Conservation (phyloP, 2,797 vertebrate genomes). For the Lithobates pipiens region DNA sequence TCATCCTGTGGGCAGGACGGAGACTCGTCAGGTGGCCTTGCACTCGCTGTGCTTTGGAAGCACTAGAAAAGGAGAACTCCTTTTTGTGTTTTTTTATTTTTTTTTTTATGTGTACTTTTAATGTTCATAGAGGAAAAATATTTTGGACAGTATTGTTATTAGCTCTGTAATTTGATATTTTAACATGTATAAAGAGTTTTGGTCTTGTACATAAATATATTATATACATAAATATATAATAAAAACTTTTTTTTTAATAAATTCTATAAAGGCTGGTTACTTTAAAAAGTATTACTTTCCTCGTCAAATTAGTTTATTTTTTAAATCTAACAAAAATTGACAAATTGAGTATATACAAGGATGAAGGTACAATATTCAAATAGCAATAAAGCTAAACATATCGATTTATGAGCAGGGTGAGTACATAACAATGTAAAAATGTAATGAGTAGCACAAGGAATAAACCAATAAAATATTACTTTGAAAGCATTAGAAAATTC, state of each 20-base stretch:
- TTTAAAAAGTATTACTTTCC: not conserved
- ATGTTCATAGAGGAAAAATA: constrained; percentile 93
- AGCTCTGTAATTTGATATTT: constrained; percentile 92
- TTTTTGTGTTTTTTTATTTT: constrained; percentile 72
- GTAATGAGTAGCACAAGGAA: too few relatives aligned
- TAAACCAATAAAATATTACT: too few relatives aligned
- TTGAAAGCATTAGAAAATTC: too few relatives aligned
- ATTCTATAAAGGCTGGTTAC: not conserved
- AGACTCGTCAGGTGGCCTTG: constrained; percentile 80
- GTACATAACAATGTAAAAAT: too few relatives aligned
- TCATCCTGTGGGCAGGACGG: constrained; percentile 78
- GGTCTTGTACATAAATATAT: constrained; percentile 86
- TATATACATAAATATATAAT: constrained; percentile 83
- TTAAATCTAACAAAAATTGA: too few relatives aligned
- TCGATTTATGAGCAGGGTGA: too few relatives aligned
- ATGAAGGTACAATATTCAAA: too few relatives aligned
- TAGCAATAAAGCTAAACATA: too few relatives aligned
- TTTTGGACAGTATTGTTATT: constrained; percentile 95
- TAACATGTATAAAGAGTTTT: constrained; percentile 88
- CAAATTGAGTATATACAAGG: too few relatives aligned
- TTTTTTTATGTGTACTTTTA: constrained; percentile 88
- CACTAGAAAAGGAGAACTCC: constrained; percentile 75
- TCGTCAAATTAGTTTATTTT: too few relatives aligned
- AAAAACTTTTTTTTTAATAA: constrained; percentile 87
- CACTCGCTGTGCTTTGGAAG: constrained; percentile 82